Evolutionary conservation across 1,140 invertebrate genomes (phyloP).

Genomic region (Temnothorax nylanderi): DNA sequence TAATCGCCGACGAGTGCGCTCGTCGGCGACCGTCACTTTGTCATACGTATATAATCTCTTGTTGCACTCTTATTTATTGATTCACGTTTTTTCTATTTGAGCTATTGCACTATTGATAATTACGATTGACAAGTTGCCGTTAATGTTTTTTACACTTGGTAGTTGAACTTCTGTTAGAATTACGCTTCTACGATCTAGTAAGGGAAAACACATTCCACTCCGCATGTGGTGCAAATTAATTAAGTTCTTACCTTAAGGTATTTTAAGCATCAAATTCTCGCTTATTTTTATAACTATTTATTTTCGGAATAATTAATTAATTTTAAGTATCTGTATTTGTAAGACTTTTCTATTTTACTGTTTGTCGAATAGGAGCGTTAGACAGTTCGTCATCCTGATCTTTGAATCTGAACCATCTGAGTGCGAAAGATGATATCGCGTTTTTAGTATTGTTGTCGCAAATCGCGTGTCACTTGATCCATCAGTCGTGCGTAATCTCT

Average conservation of each 20-base stretch:
- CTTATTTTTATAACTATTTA: slow-evolving; percentile 86
- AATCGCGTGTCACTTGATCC: neutral
- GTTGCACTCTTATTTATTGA: slow-evolving; percentile 85
- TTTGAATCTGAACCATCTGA: neutral
- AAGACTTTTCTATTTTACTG: slow-evolving; percentile 66
- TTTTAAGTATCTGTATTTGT: slow-evolving; percentile 72
- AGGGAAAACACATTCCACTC: slow-evolving; percentile 83
- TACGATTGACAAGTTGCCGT: slow-evolving; percentile 79
- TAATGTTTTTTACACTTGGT: slow-evolving; percentile 78
- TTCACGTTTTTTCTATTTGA: slow-evolving; percentile 75
- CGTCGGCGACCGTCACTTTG: slow-evolving; percentile 64
- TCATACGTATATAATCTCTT: slow-evolving; percentile 78
- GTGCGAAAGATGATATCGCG: slow-evolving; percentile 1
- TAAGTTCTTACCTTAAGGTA: slow-evolving; percentile 80
- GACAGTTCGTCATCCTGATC: slow-evolving; percentile 24
- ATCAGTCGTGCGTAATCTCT: slow-evolving; percentile 21
- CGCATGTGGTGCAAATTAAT: slow-evolving; percentile 82
- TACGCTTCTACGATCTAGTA: slow-evolving; percentile 83
- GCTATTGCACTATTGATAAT: slow-evolving; percentile 80
- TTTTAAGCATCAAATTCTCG: slow-evolving; percentile 82
- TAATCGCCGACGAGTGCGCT: slow-evolving; percentile 57
- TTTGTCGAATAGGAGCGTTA: slow-evolving; percentile 51
- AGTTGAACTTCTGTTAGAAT: slow-evolving; percentile 82
- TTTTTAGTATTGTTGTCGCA: neutral
- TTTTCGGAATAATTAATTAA: slow-evolving; percentile 77